phyloP scores from a whole-genome alignment of 2,113 vertebrate genomes.

The Pyrgilauda ruficollis region DNA sequence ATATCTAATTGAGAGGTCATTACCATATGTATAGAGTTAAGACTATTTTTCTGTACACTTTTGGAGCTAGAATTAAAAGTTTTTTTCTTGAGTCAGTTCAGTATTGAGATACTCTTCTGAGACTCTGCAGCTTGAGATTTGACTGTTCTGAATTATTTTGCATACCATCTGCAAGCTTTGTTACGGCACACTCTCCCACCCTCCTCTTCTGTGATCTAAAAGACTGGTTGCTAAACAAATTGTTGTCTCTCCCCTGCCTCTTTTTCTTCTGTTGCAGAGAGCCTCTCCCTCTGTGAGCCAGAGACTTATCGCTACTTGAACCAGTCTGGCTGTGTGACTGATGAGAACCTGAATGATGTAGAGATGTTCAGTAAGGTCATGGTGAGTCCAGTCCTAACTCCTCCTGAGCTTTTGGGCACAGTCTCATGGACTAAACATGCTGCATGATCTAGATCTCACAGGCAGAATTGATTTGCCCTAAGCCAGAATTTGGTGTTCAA shows the following conservation, averaged over 20 bases:
- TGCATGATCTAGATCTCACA: not conserved
- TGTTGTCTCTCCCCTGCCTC: not conserved
- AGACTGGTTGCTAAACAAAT: not conserved
- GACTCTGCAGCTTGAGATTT: not conserved
- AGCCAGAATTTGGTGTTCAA: not conserved
- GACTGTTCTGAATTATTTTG: not conserved
- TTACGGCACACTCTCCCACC: not conserved
- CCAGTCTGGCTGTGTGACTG: conserved; percentile 84
- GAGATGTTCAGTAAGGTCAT: conserved; percentile 87
- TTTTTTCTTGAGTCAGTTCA: not conserved
- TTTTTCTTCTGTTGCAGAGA: conserved; percentile 70
- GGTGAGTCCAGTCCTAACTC: conserved; percentile 73
- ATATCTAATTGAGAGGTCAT: not conserved
- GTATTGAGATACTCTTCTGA: not conserved
- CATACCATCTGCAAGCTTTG: not conserved
- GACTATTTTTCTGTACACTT: not conserved
- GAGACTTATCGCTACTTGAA: conserved; percentile 84
- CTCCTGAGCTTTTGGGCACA: not conserved
- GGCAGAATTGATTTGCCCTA: not conserved
- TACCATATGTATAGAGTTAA: not conserved
- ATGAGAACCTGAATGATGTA: conserved; percentile 81
- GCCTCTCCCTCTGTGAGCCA: conserved; percentile 80
- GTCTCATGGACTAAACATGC: not conserved
- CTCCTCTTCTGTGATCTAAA: not conserved
- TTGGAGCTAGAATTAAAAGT: not conserved